A percentile compares a stretch with the other conserved stretches of the same genome.
Evolutionary conservation across 1,140 invertebrate genomes (phyloP).

Genomic region (Zaprionus africanus): DNA sequence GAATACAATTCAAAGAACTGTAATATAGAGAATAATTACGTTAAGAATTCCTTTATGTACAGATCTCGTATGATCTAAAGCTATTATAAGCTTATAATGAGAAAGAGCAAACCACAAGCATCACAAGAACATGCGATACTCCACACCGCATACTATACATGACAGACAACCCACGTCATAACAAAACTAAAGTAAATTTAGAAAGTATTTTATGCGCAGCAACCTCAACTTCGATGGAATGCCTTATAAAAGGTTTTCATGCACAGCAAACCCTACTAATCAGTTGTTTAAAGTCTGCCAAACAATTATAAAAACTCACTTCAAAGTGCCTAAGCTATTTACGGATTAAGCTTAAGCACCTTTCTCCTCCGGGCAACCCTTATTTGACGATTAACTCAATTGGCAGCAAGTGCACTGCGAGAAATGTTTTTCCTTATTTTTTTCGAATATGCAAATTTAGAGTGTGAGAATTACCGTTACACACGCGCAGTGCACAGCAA

Average conservation of each 20-base stretch:
- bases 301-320: neutral
- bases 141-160: neutral
- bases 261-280: neutral
- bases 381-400: conserved; percentile 4
- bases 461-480: neutral
- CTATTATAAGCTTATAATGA: neutral
- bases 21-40: no score
- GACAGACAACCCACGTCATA: neutral
- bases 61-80: neutral
- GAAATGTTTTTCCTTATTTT: neutral
- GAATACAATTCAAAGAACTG: no score
- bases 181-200: neutral
- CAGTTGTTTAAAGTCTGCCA: neutral
- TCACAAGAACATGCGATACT: neutral
- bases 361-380: neutral
- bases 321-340: conserved; percentile 7
- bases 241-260: neutral
- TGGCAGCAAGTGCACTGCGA: neutral
- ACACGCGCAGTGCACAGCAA: neutral
- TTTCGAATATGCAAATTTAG: neutral
- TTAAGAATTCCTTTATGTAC: no score
- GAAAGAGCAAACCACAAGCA: neutral
- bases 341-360: neutral
- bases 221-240: neutral
- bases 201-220: neutral